Evolutionary conservation across 2,888 invertebrate species (phyloP).

Genomic region (Erannis defoliaria): DNA sequence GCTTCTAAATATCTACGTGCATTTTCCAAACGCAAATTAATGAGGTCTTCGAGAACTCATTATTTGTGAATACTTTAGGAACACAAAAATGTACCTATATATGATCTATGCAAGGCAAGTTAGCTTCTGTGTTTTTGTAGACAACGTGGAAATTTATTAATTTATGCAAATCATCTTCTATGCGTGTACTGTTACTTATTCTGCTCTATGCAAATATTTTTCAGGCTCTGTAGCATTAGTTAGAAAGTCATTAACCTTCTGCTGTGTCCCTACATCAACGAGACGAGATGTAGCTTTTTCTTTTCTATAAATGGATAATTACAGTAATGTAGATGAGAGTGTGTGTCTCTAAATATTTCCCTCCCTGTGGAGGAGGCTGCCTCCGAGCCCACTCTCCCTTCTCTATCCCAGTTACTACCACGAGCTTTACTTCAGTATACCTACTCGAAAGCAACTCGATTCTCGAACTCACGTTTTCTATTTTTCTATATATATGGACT

Average conservation of each 20-base stretch:
- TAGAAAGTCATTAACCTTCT: conserved; percentile 43
- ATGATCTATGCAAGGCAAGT: neutral
- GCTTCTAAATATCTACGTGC: conserved; percentile 49
- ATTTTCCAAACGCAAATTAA: conserved; percentile 12
- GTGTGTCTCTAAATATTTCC: conserved; percentile 78
- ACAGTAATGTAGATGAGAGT: conserved; percentile 79
- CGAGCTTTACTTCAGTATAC: conserved; percentile 47
- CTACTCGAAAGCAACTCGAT: conserved; percentile 49
- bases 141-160: conserved; percentile 9
- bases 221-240: conserved; percentile 19
- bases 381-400: conserved; percentile 54
- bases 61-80: neutral
- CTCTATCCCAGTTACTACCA: conserved; percentile 66
- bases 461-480: conserved; percentile 21
- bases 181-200: conserved; percentile 12
- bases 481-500: neutral
- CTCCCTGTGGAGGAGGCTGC: conserved; percentile 53
- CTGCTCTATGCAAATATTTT: conserved; percentile 29
- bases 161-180: conserved; percentile 37
- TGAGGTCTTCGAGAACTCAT: neutral
- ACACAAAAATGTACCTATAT: neutral
- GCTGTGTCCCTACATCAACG: conserved; percentile 28
- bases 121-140: neutral
- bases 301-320: conserved; percentile 81
- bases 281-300: conserved; percentile 60